Evolutionary conservation across 2,888 invertebrate genomes (phyloP).

Genomic region (Cataglyphis altisquamis): DNA sequence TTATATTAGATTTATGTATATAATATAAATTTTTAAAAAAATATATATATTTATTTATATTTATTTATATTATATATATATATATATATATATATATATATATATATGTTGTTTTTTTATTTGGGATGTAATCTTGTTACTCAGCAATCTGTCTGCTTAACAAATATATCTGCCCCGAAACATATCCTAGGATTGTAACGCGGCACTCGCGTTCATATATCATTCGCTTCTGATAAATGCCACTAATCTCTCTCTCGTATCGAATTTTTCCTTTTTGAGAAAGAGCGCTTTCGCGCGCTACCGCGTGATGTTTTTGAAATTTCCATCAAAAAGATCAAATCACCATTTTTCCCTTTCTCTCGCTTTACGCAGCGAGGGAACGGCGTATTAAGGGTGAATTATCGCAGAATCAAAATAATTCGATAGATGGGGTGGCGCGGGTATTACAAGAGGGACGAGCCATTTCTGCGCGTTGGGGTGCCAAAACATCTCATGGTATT

Average conservation of each 20-base stretch:
- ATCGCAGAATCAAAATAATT: conserved; percentile 86
- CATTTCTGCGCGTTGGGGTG: conserved; percentile 76
- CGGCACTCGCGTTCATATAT: background rate
- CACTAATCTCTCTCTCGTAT: conserved; percentile 58
- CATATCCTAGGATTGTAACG: background rate
- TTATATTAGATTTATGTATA: no score
- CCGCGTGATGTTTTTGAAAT: conserved; percentile 66
- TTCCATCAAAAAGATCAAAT: conserved; percentile 75
- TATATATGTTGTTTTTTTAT: background rate
- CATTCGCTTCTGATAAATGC: conserved; percentile 52
- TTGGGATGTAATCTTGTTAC: conserved; percentile 4
- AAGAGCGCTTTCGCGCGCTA: conserved; percentile 35
- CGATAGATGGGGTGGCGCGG: conserved; percentile 81
- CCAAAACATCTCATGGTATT: conserved; percentile 76
- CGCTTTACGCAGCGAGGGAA: conserved; percentile 70
- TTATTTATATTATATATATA: no score
- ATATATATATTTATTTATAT: no score
- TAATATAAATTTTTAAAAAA: background rate
- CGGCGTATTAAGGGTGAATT: conserved; percentile 84
- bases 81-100: background rate
- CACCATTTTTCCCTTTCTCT: conserved; percentile 62
- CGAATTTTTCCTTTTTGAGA: conserved; percentile 51
- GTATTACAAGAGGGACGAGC: conserved; percentile 78
- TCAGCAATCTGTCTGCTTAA: background rate
- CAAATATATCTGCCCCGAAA: background rate